Conservation (phyloP, 2,888 invertebrate genomes). For the Sclerodermus sp. region DNA sequence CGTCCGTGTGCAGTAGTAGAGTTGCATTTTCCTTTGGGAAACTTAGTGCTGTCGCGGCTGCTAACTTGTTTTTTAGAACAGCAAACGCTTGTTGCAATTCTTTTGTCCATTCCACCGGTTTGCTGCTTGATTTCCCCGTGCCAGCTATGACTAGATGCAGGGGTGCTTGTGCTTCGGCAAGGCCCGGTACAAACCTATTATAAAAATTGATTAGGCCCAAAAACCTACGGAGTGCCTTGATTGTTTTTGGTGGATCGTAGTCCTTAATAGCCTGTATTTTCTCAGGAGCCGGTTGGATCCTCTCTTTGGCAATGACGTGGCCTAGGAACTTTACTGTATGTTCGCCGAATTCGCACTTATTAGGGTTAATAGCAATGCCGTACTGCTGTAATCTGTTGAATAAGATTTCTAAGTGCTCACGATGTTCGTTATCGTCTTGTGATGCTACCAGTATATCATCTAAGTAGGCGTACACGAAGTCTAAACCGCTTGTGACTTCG, state of each 20-base stretch:
- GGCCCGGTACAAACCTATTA: conserved; percentile 41
- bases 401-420: conserved; percentile 15
- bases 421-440: conserved; percentile 20
- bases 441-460: neutral
- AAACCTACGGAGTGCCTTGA: conserved; percentile 41
- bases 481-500: conserved; percentile 11
- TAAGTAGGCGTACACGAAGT: neutral
- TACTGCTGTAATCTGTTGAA: conserved; percentile 16
- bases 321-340: conserved; percentile 35
- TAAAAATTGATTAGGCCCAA: conserved; percentile 51
- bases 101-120: neutral
- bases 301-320: conserved; percentile 25
- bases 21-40: neutral
- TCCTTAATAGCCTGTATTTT: conserved; percentile 38
- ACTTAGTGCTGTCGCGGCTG: neutral
- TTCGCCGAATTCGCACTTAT: conserved; percentile 40
- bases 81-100: neutral
- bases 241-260: conserved; percentile 33
- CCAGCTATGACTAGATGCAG: conserved; percentile 24
- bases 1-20: neutral
- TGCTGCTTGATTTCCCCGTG: neutral
- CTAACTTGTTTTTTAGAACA: neutral
- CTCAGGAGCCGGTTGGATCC: conserved; percentile 38
- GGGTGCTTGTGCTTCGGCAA: conserved; percentile 43
- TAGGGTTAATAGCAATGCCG: conserved; percentile 22